These are phyloP conservation scores for Sinocyclocheilus rhinocerous DNA, from an alignment of 2,113 vertebrate genomes.

Conservation along the genomic window DNA sequence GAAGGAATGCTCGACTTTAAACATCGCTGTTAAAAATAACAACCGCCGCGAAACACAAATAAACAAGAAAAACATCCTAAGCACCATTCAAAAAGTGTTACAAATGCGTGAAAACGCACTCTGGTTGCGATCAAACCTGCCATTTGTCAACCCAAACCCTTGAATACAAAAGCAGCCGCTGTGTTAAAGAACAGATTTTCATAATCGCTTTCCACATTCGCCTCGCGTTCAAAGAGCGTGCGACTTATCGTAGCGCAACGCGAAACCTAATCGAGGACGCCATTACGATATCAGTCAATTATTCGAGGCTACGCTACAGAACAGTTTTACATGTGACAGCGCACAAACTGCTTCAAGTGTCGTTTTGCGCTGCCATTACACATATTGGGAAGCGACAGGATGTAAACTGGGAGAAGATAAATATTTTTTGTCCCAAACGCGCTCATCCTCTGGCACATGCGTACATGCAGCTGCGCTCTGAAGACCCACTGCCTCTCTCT, in stretches of 20 bases:
- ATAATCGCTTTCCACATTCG: not conserved
- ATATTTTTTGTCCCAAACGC: conserved; percentile 58
- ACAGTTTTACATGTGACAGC: not conserved
- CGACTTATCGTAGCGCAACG: conserved; percentile 6
- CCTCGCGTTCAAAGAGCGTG: not conserved
- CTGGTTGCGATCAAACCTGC: not conserved
- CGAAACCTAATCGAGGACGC: conserved; percentile 30
- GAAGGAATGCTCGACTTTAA: conserved; percentile 20
- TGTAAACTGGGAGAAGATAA: conserved; percentile 19
- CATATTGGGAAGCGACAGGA: not conserved
- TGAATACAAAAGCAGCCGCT: not conserved
- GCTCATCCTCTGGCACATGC: conserved; percentile 82
- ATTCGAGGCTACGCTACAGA: not conserved
- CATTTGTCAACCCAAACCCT: not conserved
- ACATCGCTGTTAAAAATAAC: not conserved
- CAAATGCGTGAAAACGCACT: not conserved
- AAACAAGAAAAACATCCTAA: not conserved
- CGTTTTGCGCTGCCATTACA: not conserved
- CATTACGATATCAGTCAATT: conserved; percentile 20
- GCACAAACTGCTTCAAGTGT: not conserved
- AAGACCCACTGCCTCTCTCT: conserved; percentile 76
- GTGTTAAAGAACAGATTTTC: not conserved
- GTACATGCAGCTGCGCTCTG: conserved; percentile 81
- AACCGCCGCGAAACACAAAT: too few relatives aligned
- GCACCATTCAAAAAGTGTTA: conserved; percentile 6